phyloP scores from a whole-genome alignment of 2,888 invertebrate species.

The Thecophora atra region DNA sequence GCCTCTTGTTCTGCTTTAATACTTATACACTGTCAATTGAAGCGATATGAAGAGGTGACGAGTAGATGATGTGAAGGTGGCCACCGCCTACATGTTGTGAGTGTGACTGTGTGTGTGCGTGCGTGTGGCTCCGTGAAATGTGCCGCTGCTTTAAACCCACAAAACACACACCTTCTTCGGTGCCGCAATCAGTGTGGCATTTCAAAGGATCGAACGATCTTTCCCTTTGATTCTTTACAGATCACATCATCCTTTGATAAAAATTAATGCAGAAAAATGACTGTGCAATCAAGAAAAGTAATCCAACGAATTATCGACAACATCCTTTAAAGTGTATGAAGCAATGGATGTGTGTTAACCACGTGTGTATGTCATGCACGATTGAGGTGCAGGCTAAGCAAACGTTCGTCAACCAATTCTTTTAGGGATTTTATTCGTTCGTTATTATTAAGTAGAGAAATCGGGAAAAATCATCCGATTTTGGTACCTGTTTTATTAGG shows the following conservation, averaged over 20 bases:
- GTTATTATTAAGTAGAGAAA: neutral
- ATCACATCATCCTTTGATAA: conserved; percentile 28
- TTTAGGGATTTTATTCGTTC: conserved; percentile 6
- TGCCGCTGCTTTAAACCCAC: conserved; percentile 18
- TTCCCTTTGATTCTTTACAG: conserved; percentile 5
- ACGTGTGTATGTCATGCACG: no score
- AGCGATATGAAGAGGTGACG: neutral
- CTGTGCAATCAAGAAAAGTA: conserved; percentile 11
- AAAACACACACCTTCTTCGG: conserved; percentile 23
- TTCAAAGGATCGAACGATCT: neutral
- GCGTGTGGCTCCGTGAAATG: neutral
- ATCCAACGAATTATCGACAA: conserved; percentile 23
- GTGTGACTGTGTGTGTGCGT: neutral
- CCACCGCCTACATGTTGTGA: no score
- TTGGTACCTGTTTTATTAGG: conserved; percentile 6
- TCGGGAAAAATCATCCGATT: conserved; percentile 21
- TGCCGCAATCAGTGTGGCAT: neutral
- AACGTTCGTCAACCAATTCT: neutral
- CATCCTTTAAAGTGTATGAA: conserved; percentile 7
- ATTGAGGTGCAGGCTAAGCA: neutral
- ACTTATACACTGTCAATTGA: neutral
- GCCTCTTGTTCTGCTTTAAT: neutral
- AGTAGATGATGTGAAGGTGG: no score
- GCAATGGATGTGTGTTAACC: no score
- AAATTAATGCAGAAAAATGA: conserved; percentile 28